A percentile compares a stretch with the other conserved stretches of the same genome.
phyloP scores from a whole-genome alignment of 1,140 invertebrate species.

The Dendroctonus ponderosae region DNA sequence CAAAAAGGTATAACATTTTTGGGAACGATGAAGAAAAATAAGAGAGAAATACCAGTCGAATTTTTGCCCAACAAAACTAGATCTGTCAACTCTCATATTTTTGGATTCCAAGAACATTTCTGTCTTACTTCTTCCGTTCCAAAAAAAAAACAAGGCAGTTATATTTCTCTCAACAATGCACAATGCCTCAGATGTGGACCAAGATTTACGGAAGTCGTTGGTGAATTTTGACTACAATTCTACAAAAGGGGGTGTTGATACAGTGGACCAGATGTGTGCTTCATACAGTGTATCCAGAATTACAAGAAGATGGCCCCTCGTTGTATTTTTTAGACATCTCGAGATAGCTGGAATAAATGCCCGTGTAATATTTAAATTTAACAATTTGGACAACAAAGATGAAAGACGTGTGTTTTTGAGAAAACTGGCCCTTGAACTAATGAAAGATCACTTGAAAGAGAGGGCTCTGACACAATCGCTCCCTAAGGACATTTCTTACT shows the following conservation, averaged over 20 bases:
- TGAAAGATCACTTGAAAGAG: slow-evolving; percentile 27
- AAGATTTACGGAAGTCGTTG: slow-evolving; percentile 41
- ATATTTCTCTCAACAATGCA: slow-evolving; percentile 45
- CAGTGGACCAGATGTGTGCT: slow-evolving; percentile 43
- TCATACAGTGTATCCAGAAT: slow-evolving; percentile 47
- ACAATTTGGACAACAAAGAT: slow-evolving; percentile 7
- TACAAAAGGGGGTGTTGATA: slow-evolving; percentile 50
- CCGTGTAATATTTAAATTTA: slow-evolving; percentile 50
- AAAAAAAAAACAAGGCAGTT: slow-evolving; percentile 45
- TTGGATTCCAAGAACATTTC: slow-evolving; percentile 41
- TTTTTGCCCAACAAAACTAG: slow-evolving; percentile 41
- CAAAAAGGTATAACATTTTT: slow-evolving; percentile 44
- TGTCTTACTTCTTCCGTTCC: slow-evolving; percentile 42
- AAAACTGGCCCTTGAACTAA: slow-evolving; percentile 22
- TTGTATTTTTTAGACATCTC: slow-evolving; percentile 54
- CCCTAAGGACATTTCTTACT: slow-evolving; percentile 20
- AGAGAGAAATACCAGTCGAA: slow-evolving; percentile 44
- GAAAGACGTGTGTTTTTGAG: slow-evolving; percentile 43
- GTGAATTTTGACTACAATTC: slow-evolving; percentile 51
- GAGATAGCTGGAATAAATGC: slow-evolving; percentile 57
- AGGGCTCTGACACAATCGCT: slow-evolving; percentile 7
- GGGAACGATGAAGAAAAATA: slow-evolving; percentile 46
- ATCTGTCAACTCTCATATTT: slow-evolving; percentile 34
- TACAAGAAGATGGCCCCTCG: slow-evolving; percentile 55
- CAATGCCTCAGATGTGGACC: slow-evolving; percentile 33